phyloP scores from a whole-genome alignment of 2,797 vertebrate species.

The Pangasius sanitwongsei region DNA sequence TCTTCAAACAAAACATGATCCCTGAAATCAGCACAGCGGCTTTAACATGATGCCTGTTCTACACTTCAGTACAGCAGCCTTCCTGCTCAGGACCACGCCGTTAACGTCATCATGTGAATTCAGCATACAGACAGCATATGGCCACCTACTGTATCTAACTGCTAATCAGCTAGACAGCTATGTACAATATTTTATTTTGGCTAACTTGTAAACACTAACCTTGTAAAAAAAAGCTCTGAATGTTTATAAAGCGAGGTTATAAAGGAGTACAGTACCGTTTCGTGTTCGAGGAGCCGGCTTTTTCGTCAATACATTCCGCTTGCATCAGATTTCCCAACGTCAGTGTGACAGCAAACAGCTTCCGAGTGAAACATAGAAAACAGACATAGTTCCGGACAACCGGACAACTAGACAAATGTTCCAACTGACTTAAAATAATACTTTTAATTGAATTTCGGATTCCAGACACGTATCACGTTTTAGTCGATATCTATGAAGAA shows the following conservation, averaged over 20 bases:
- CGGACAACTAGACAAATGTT: not conserved
- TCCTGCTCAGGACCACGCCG: not conserved
- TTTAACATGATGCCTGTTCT: not conserved
- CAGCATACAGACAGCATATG: not conserved
- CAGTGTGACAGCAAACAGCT: conserved; percentile 49
- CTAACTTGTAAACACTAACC: not conserved
- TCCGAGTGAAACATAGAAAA: conserved; percentile 51
- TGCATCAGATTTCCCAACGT: conserved; percentile 64
- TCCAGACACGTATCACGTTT: not conserved
- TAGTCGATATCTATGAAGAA: not conserved
- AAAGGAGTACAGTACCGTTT: conserved; percentile 47
- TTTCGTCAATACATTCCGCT: conserved; percentile 66
- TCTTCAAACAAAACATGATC: not conserved
- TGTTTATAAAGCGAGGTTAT: not conserved
- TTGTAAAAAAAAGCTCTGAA: not conserved
- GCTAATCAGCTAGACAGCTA: not conserved
- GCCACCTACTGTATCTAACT: not conserved
- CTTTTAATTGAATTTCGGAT: not conserved
- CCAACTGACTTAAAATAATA: not conserved
- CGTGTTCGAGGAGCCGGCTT: conserved; percentile 15
- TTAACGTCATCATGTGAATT: too few species aligned
- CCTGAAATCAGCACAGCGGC: not conserved
- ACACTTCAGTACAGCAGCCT: not conserved
- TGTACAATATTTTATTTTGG: not conserved
- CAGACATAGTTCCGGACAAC: conserved; percentile 54